Evolutionary conservation across 2,113 vertebrate genomes (phyloP).

Genomic region (Alethe diademata): DNA sequence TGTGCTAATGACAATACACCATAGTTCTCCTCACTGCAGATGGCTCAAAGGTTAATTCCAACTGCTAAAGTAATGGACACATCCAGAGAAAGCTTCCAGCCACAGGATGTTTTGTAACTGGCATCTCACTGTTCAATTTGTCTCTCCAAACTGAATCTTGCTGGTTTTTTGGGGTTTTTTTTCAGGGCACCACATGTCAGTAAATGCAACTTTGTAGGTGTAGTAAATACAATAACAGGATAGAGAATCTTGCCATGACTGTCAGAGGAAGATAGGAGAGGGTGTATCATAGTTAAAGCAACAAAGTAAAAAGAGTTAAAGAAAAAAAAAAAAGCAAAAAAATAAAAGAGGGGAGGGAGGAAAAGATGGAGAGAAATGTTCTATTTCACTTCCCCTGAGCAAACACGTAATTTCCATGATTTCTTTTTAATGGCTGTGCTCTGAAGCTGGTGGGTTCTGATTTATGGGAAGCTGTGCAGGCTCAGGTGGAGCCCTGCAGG

Average conservation of each 20-base stretch:
- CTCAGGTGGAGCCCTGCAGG: conserved; percentile 85
- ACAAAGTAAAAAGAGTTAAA: not conserved
- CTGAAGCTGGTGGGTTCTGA: conserved; percentile 83
- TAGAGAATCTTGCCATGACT: not conserved
- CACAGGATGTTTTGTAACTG: not conserved
- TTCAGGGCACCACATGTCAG: not conserved
- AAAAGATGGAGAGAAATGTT: conserved; percentile 60
- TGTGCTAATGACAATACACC: not conserved
- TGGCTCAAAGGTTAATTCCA: conserved; percentile 42
- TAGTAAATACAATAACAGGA: not conserved
- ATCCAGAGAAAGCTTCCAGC: not conserved
- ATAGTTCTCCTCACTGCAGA: not conserved
- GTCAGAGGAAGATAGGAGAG: not conserved
- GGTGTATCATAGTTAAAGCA: not conserved
- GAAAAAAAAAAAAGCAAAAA: not conserved
- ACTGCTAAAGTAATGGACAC: conserved; percentile 12
- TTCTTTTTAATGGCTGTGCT: conserved; percentile 94
- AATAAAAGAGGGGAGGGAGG: not conserved
- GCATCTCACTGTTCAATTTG: not conserved
- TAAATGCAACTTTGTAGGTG: not conserved
- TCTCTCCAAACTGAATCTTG: not conserved
- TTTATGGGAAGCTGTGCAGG: conserved; percentile 89
- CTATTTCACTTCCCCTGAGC: conserved; percentile 83
- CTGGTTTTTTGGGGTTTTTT: not conserved
- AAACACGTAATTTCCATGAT: conserved; percentile 97